Conservation (phyloP, 1,140 invertebrate genomes). For the Megalopta genalis region DNA sequence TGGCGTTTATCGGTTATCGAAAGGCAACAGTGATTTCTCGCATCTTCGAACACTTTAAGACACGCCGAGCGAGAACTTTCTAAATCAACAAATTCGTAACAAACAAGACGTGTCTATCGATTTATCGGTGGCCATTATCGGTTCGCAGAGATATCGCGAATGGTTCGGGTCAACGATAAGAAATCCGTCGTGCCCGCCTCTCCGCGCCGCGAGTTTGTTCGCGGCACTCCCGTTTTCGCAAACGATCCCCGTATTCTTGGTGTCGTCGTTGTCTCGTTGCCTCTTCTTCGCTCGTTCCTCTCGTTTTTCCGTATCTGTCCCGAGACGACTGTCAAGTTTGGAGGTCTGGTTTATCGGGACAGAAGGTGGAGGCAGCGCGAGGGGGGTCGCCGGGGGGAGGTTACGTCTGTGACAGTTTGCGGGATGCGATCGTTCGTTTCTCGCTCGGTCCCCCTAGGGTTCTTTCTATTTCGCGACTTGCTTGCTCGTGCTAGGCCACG, state of each 20-base stretch:
- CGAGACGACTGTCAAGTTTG: background rate
- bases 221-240: background rate
- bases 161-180: background rate
- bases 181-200: background rate
- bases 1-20: no score
- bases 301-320: background rate
- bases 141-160: background rate
- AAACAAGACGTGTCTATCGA: no score
- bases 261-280: background rate
- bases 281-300: background rate
- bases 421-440: background rate
- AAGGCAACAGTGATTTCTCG: no score
- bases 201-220: background rate
- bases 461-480: background rate
- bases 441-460: background rate
- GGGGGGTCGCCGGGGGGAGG: background rate
- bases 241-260: background rate
- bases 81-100: no score
- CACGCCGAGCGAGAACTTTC: no score
- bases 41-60: no score
- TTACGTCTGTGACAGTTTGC: constrained; percentile 1
- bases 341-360: background rate
- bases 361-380: background rate
- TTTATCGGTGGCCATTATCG: background rate
- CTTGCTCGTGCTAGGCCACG: background rate